Percentiles rank a stretch among this genome's conserved stretches.
Conservation (phyloP, 2,113 vertebrate genomes). For the Coturnix japonica region DNA sequence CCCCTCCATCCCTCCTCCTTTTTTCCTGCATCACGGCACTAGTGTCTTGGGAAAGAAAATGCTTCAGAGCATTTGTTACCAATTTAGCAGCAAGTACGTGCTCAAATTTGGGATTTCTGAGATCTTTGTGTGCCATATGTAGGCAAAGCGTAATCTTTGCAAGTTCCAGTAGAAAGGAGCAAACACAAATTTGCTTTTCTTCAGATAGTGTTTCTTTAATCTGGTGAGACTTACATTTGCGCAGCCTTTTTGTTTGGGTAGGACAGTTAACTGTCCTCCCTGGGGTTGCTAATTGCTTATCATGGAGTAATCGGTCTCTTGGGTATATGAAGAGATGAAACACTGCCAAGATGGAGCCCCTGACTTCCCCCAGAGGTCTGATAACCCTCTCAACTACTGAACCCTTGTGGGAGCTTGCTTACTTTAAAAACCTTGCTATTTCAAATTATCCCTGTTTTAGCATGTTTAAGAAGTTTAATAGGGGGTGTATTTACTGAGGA, state of each 20-base stretch:
- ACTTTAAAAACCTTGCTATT: background rate
- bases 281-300: slow-evolving; percentile 57
- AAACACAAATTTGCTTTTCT: slow-evolving; percentile 48
- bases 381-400: slow-evolving; percentile 26
- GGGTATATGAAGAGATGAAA: slow-evolving; percentile 47
- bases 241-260: slow-evolving; percentile 64
- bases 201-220: slow-evolving; percentile 54
- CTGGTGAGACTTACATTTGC: slow-evolving; percentile 51
- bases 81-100: slow-evolving; percentile 71
- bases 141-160: slow-evolving; percentile 39
- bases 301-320: slow-evolving; percentile 59
- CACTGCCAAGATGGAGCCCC: slow-evolving; percentile 13
- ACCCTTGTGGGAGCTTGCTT: background rate
- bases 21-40: slow-evolving; percentile 20
- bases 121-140: slow-evolving; percentile 51
- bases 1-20: background rate
- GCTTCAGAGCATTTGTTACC: slow-evolving; percentile 71
- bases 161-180: slow-evolving; percentile 53
- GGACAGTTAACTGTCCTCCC: slow-evolving; percentile 48
- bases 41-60: slow-evolving; percentile 51
- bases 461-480: background rate
- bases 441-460: background rate
- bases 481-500: background rate
- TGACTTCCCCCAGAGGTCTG: slow-evolving; percentile 50
- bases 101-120: slow-evolving; percentile 57